Evolutionary conservation across 2,888 invertebrate species (phyloP).

Genomic region (Acanthacorydalis orientalis): DNA sequence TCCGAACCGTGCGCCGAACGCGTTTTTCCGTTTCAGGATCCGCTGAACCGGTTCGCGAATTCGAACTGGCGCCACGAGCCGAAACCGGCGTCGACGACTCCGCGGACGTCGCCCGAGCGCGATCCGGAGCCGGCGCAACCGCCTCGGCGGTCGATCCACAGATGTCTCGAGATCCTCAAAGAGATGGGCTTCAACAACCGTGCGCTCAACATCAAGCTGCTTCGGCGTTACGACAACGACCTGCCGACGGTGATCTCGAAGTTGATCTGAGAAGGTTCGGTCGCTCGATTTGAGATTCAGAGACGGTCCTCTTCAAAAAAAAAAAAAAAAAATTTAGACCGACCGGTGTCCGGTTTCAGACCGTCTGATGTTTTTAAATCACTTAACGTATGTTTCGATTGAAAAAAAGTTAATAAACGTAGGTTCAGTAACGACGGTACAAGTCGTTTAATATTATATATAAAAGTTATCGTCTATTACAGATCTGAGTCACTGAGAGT

Average conservation of each 20-base stretch:
- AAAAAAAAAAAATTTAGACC: too few species aligned
- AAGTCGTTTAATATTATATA: too few species aligned
- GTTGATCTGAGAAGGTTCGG: conserved; percentile 15
- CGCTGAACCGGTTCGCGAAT: not conserved
- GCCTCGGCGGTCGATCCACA: conserved; percentile 19
- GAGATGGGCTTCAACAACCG: conserved; percentile 29
- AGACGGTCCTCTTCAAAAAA: too few species aligned
- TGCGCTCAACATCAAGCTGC: conserved; percentile 23
- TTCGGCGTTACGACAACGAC: conserved; percentile 26
- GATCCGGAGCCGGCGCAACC: conserved; percentile 21
- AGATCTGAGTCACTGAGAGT: too few species aligned
- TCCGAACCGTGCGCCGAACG: not conserved
- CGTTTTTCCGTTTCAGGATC: not conserved
- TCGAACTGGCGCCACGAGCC: not conserved
- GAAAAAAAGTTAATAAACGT: too few species aligned
- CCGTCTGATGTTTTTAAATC: too few species aligned
- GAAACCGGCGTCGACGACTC: conserved; percentile 6
- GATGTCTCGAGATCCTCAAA: conserved; percentile 19
- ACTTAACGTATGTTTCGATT: too few species aligned
- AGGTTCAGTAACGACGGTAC: too few species aligned
- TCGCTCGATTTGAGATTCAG: too few species aligned
- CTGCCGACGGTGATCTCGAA: conserved; percentile 24
- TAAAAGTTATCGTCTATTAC: too few species aligned
- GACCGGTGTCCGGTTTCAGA: too few species aligned
- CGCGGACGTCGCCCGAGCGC: conserved; percentile 12